Evolutionary conservation across 2,113 vertebrate species (phyloP), one percentile per base, ranked within the genome.

Genomic region (Ameiurus melas): DNA sequence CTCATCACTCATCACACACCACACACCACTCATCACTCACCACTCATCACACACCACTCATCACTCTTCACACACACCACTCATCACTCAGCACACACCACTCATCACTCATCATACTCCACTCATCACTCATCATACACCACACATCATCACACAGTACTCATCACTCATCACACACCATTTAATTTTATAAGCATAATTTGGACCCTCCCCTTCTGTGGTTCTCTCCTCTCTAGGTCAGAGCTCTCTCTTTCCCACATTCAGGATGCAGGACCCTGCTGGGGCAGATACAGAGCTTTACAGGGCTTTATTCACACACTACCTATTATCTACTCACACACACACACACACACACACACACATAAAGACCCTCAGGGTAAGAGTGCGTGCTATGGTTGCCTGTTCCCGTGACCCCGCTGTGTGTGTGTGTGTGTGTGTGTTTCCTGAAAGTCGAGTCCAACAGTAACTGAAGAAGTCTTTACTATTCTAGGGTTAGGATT

Each of bases 271-370:
- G 66, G n/a, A 70, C 30, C 77, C 83, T 89, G 77, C 27, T 84
- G 79, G 78, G 77, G 84, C 83, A 87, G 81, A 80, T 17, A 2
- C 82, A 85, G 77, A 66, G 66, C 84, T 91, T 90, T 91, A 90
- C 64, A 82, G 81, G 87, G 77, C 73, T 68, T 87, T 43, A 85
- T 87, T 89, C 84, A 90, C 86, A 90, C 64, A 75, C 66, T 70
- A 30, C 66, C 66, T 70, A 70, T 70, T 70, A 70, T 68, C 64
- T 70, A 33, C 43, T 47, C 62, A 53, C 25, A 84, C 83, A 84
- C 83, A 84, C 64, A 70, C 83, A 70, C 66, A 85, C 68, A 36
- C 84, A 60, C 64, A 85, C 66, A 33, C 84, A 75, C 30, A 77
- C 70, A 8, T 60, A 51, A 47, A 43, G 55, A 66, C 75, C 87